These are phyloP conservation scores for Neostethus bicornis DNA, from an alignment of 2,797 vertebrate species.

Conservation along the genomic window DNA sequence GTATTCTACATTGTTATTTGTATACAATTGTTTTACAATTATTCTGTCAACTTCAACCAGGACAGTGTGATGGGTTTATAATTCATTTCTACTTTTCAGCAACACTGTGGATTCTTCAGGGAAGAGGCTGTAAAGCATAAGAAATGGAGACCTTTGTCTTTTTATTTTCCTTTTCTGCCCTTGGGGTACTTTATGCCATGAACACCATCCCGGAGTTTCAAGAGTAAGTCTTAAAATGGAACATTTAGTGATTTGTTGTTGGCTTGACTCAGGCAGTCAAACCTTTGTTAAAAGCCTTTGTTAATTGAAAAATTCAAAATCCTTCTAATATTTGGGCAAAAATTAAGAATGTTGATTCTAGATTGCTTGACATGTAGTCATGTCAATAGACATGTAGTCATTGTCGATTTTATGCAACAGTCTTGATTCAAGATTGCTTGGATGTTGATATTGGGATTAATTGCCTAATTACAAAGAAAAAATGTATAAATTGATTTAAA, in stretches of 20 bases:
- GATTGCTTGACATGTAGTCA: no score
- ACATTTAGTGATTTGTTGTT: conserved; percentile 15
- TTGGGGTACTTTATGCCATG: conserved; percentile 83
- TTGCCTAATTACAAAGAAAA: no score
- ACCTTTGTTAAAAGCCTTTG: no score
- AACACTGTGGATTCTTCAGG: conserved; percentile 24
- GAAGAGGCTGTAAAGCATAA: conserved; percentile 17
- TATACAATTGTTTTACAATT: neutral
- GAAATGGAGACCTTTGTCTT: conserved; percentile 78
- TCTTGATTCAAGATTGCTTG: no score
- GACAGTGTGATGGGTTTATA: conserved; percentile 1
- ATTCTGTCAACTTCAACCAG: conserved; percentile 3
- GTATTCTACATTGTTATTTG: neutral
- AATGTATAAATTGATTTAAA: neutral
- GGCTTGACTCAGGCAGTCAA: neutral
- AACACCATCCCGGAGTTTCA: conserved; percentile 78
- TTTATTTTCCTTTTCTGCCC: conserved; percentile 83
- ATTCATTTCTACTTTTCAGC: conserved; percentile 29
- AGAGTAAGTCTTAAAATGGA: conserved; percentile 87
- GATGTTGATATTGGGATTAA: no score
- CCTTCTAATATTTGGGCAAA: no score
- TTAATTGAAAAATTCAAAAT: no score
- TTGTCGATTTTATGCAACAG: no score
- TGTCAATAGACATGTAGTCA: no score
- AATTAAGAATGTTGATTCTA: no score